phyloP scores from a whole-genome alignment of 2,888 invertebrate species.

The Halictus quadricinctus region DNA sequence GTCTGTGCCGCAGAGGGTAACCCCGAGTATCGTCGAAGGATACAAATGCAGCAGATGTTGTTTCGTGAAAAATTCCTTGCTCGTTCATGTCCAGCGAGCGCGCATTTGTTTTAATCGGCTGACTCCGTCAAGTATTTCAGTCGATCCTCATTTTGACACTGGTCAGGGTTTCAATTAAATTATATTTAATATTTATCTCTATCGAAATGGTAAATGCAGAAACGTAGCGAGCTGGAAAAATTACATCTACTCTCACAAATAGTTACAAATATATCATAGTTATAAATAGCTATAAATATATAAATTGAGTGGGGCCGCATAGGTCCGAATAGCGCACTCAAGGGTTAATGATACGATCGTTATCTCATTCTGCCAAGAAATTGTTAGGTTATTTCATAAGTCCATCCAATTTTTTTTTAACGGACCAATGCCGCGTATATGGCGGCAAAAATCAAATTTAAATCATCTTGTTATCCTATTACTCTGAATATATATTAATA shows the following conservation, averaged over 20 bases:
- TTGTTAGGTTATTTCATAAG: too few species aligned
- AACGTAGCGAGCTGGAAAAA: neutral
- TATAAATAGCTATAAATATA: too few species aligned
- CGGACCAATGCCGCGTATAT: too few species aligned
- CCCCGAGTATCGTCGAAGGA: slow-evolving; percentile 50
- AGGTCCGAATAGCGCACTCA: too few species aligned
- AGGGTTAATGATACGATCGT: too few species aligned
- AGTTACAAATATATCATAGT: too few species aligned
- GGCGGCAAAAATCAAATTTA: too few species aligned
- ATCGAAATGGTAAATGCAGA: neutral
- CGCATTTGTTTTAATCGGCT: slow-evolving; percentile 56
- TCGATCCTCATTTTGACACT: slow-evolving; percentile 41
- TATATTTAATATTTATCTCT: neutral
- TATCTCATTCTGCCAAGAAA: too few species aligned
- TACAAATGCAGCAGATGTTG: slow-evolving; percentile 62
- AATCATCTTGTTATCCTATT: too few species aligned
- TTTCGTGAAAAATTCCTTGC: slow-evolving; percentile 59
- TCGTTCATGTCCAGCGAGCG: slow-evolving; percentile 42
- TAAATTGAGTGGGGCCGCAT: too few species aligned
- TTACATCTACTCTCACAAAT: neutral
- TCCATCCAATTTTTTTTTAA: too few species aligned
- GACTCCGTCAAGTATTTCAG: slow-evolving; percentile 46
- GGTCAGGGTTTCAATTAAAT: neutral
- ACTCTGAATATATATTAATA: too few species aligned
- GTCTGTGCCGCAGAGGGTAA: slow-evolving; percentile 48